Percentiles rank a stretch among this genome's conserved stretches.
phyloP scores from a whole-genome alignment of 2,113 vertebrate species.

The Corythornis vintsioides region DNA sequence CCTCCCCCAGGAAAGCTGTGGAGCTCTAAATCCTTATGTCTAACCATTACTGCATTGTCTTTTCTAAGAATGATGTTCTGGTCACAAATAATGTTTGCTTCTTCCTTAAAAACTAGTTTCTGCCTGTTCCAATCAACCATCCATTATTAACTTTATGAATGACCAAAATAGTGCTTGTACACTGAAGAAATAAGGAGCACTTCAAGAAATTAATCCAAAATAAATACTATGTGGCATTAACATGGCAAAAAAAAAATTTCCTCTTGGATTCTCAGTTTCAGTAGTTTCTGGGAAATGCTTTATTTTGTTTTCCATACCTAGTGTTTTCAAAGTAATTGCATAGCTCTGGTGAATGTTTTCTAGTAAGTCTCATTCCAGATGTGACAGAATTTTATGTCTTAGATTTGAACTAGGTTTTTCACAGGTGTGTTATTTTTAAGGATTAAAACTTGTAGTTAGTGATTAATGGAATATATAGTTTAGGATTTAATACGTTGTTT shows the following conservation, averaged over 20 bases:
- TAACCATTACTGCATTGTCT: background rate
- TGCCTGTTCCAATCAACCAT: background rate
- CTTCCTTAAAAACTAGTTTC: background rate
- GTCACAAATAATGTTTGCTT: background rate
- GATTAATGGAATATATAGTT: background rate
- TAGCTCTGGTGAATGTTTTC: background rate
- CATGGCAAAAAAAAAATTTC: background rate
- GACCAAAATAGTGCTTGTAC: background rate
- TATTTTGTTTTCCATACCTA: background rate
- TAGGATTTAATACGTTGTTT: background rate
- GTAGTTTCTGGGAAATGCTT: background rate
- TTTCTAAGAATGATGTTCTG: background rate
- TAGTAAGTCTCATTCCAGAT: background rate
- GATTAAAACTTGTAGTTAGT: background rate
- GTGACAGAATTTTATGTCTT: background rate
- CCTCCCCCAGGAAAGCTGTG: background rate
- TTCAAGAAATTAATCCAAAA: background rate
- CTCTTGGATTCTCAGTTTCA: background rate
- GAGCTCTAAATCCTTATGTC: background rate
- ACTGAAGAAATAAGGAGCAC: background rate
- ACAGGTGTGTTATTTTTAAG: background rate
- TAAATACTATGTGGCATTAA: fast-evolving
- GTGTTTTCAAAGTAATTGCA: background rate
- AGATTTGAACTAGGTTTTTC: background rate
- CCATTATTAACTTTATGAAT: background rate